A percentile compares a stretch with the other conserved stretches of the same genome.
Conservation (phyloP, 2,113 vertebrate species). For the Crotophaga sulcirostris region DNA sequence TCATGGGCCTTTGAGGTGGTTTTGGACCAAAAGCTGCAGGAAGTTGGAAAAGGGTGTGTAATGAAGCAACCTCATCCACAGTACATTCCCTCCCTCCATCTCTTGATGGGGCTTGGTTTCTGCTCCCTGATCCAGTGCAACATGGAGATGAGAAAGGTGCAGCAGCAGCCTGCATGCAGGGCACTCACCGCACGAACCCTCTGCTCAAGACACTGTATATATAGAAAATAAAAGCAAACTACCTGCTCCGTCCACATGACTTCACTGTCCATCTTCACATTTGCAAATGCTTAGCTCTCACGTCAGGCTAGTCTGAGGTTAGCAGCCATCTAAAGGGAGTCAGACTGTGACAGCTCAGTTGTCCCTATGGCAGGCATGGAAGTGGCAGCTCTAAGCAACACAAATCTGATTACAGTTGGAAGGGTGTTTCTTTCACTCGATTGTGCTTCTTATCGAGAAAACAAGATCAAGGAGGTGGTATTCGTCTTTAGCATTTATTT, state of each 20-base stretch:
- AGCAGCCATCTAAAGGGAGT: constrained; percentile 42
- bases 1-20: background rate
- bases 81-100: background rate
- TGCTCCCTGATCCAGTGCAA: background rate
- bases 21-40: background rate
- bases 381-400: background rate
- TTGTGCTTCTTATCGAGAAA: constrained; percentile 72
- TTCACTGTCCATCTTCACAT: constrained; percentile 57
- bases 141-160: background rate
- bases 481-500: constrained; percentile 93
- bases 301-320: constrained; percentile 42
- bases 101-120: fast-evolving
- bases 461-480: constrained; percentile 76
- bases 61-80: background rate
- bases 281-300: constrained; percentile 37
- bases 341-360: constrained; percentile 9
- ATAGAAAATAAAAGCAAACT: constrained; percentile 21
- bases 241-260: constrained; percentile 30
- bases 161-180: background rate
- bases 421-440: background rate
- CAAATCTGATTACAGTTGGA: background rate
- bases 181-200: background rate
- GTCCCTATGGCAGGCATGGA: background rate
- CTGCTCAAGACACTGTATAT: background rate
- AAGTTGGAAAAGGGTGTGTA: background rate